Evolutionary conservation across 2,113 vertebrate genomes (phyloP), one percentile per base, ranked within the genome.

Genomic region (Uria lomvia): DNA sequence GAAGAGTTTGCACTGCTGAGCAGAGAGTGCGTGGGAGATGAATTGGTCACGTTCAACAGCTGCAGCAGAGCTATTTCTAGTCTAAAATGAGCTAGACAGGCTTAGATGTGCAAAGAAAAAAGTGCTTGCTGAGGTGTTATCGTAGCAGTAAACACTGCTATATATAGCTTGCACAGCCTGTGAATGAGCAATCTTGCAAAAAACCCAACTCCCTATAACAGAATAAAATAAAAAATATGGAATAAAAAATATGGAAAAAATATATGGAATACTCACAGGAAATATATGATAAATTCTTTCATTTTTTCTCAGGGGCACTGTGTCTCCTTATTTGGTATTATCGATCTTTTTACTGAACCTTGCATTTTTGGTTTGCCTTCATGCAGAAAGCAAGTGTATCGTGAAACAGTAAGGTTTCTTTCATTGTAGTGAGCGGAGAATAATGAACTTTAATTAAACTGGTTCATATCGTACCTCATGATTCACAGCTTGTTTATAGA

Each of bases 51-150:
- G 1, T 94, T 89, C 71, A 93, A 65, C 77, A 95, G 89, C 91
- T 96, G 90, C 92, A 94, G 67, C 22, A 89, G 78, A 92, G 49
- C 77, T 96, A 96, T 97, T 94, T 95, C 86, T 92, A 76, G 55
- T 56, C 45, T 74, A 75, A 96, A 97, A 92, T 59, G 6, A 29
- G 52, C 50, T 71, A 96, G 92, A 92, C 34, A 5, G 65, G 50
- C 76, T 94, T 74, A 74, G 79, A 92, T 76, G 62, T 92, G 65
- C 53, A 90, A 94, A 73, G 53, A 78, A 74, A 86, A 92, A 90
- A 58, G 59, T 71, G 47, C 50, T 83, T 88, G 73, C 78, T 88
- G 63, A 92, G 73, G 76, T 95, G 91, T 55, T 94, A 66, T 6
- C 0, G 0, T 76, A 77, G 78, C 78, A 88, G 63, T 26, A 90